Evolutionary conservation across 1,140 invertebrate species (phyloP).

Genomic region (Pinna nobilis): DNA sequence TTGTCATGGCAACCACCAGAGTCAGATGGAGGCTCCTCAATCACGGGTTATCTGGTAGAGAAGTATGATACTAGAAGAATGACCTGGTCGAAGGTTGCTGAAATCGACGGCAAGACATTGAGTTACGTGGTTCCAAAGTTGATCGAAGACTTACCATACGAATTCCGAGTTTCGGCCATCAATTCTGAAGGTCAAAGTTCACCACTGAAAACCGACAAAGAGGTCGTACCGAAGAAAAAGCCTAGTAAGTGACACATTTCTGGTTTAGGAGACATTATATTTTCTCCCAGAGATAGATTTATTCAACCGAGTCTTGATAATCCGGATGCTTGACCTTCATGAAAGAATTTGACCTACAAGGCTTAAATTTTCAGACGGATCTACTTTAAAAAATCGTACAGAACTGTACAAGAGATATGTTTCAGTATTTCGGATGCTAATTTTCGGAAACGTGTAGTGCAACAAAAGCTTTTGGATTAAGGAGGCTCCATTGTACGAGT

Average conservation of each 20-base stretch:
- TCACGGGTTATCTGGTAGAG: conserved; percentile 94
- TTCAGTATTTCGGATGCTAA: too few species aligned
- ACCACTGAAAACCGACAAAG: conserved; percentile 79
- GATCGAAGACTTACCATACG: conserved; percentile 93
- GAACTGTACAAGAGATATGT: too few species aligned
- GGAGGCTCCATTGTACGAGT: too few species aligned
- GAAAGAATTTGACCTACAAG: too few species aligned
- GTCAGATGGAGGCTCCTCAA: conserved; percentile 97
- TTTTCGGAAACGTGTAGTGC: too few species aligned
- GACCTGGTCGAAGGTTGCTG: conserved; percentile 68
- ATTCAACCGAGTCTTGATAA: too few species aligned
- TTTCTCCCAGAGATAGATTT: too few species aligned
- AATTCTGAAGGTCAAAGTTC: conserved; percentile 95
- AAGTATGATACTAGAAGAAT: conserved; percentile 86
- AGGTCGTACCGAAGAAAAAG: conserved; percentile 77
- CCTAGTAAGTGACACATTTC: conserved; percentile 72
- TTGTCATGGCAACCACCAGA: conserved; percentile 97
- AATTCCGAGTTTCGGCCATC: conserved; percentile 95
- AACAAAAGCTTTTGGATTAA: too few species aligned
- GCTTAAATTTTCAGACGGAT: too few species aligned
- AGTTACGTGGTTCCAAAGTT: conserved; percentile 92
- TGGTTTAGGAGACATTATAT: too few species aligned
- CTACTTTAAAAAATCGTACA: too few species aligned
- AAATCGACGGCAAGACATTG: conserved; percentile 80
- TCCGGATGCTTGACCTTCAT: too few species aligned